Evolutionary conservation across 92 coral and sea anemone genomes (phyloP), one percentile per base, ranked within the genome.

Genomic region (Chrysogorgia sp.): DNA sequence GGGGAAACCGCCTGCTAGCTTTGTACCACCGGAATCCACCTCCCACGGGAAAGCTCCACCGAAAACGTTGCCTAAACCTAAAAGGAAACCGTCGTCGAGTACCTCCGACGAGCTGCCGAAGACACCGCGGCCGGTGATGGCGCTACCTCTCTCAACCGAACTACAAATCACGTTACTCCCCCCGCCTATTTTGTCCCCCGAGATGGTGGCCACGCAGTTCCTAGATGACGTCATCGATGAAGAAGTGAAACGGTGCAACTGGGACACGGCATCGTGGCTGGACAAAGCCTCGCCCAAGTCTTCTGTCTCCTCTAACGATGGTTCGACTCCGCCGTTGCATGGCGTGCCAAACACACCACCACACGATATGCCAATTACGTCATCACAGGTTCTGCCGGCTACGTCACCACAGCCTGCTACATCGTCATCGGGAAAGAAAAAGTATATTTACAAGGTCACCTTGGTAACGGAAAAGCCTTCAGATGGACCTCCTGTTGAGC

Each of bases 201-300:
- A 72, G 65, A 72, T 72, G 76, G 76, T 49, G 15, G 79, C 79
- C 79, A 72, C 79, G 13, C 64, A 72, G 89, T 32, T 96, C 28
- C 81, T 96, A 24, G 99, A 96, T 82, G 99, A 96, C 58, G 85
- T 96, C 20, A 77, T 96, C 10, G 81, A 93, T 30, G 88, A 63
- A n/a, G 99, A 96, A 78, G 99, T 88, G 13, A 93, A 91, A 69
- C 86, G 96, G 17, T 96, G 90, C 61, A 96, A 91, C 53, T 96
- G 99, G 99, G 92, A 96, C 69, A 86, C 92, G 67, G 92, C 87
- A 40, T 96, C 99, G 17, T 96, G 99, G 99, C 89, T 89, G 31
- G 76, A 69, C 35, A 67, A 40, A 30, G 77, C 28, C 30, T 71
- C 77, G 9, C 77, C 77, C 0, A 53, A 40, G 65, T 31, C 48